Evolutionary conservation across 2,888 invertebrate species (phyloP).

Genomic region (Theristus sp.): DNA sequence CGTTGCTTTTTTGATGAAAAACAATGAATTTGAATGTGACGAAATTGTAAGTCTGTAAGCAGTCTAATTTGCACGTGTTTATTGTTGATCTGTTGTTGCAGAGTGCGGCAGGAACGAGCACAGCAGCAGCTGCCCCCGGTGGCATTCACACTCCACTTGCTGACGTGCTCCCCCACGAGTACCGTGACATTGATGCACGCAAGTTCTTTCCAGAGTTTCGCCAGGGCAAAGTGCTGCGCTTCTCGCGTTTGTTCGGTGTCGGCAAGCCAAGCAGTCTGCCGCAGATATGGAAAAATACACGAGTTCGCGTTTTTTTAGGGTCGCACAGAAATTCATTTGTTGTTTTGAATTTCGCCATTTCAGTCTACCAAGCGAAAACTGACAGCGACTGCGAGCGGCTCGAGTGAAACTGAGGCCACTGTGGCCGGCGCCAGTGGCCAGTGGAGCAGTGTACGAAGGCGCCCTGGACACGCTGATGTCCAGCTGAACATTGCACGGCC

Average conservation of each 20-base stretch:
- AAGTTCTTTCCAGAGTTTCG: slow-evolving; percentile 26
- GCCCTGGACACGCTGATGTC: slow-evolving; percentile 23
- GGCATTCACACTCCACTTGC: neutral
- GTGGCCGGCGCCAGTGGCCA: neutral
- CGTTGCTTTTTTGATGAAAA: no score
- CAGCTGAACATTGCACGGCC: slow-evolving; percentile 44
- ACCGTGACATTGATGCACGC: neutral
- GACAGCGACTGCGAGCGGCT: slow-evolving; percentile 41
- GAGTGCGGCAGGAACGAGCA: no score
- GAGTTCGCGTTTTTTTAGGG: slow-evolving; percentile 34
- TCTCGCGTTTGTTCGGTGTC: slow-evolving; percentile 81
- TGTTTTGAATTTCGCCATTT: neutral
- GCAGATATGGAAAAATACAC: slow-evolving; percentile 76
- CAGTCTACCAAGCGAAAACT: neutral
- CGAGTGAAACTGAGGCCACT: neutral
- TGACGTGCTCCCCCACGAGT: neutral
- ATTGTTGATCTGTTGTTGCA: no score
- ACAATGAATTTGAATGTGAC: no score
- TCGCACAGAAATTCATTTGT: neutral
- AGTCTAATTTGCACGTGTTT: no score
- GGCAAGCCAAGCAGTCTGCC: slow-evolving; percentile 76
- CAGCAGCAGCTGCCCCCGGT: no score
- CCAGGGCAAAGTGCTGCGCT: slow-evolving; percentile 42
- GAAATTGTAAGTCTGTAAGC: no score
- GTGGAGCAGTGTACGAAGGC: no score